A percentile compares a stretch with the other conserved stretches of the same genome.
Conservation (phyloP, 1,140 invertebrate species). For the Orussus abietinus region DNA sequence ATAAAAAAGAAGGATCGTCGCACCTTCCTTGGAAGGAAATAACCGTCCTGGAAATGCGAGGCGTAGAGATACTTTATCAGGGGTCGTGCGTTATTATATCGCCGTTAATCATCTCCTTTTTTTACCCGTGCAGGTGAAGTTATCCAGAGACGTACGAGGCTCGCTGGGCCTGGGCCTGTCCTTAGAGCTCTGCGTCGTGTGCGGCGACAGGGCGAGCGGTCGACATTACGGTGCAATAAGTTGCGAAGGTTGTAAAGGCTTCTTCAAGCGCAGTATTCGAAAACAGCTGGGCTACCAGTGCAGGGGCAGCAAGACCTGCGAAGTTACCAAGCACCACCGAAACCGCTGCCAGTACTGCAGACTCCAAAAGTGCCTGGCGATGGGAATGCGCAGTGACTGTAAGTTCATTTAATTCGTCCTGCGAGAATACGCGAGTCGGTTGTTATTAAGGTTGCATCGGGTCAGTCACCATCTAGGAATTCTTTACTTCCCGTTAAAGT, state of each 20-base stretch:
- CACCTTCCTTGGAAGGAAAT: too few relatives aligned
- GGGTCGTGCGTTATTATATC: too few relatives aligned
- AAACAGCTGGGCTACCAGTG: conserved; percentile 96
- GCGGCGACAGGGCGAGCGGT: conserved; percentile 89
- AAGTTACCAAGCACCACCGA: conserved; percentile 94
- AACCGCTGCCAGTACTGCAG: conserved; percentile 98
- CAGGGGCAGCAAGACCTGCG: conserved; percentile 89
- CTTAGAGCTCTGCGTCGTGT: conserved; percentile 87
- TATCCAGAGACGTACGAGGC: conserved; percentile 48
- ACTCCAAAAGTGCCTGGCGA: conserved; percentile 92
- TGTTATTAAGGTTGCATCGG: not conserved
- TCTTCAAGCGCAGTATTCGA: conserved; percentile 88
- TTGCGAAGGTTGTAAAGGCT: conserved; percentile 91
- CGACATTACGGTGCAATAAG: conserved; percentile 93
- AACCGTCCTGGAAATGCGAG: too few relatives aligned
- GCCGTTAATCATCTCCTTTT: too few relatives aligned
- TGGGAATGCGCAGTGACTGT: conserved; percentile 99
- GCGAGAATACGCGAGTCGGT: not conserved
- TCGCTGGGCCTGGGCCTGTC: conserved; percentile 53
- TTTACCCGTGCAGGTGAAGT: conserved; percentile 42
- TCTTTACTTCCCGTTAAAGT: too few relatives aligned
- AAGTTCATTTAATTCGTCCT: conserved; percentile 54
- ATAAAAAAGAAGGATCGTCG: too few relatives aligned
- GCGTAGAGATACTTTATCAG: too few relatives aligned
- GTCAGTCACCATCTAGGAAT: too few relatives aligned